Conservation (phyloP, 2,113 vertebrate species). For the Eclectus roratus region DNA sequence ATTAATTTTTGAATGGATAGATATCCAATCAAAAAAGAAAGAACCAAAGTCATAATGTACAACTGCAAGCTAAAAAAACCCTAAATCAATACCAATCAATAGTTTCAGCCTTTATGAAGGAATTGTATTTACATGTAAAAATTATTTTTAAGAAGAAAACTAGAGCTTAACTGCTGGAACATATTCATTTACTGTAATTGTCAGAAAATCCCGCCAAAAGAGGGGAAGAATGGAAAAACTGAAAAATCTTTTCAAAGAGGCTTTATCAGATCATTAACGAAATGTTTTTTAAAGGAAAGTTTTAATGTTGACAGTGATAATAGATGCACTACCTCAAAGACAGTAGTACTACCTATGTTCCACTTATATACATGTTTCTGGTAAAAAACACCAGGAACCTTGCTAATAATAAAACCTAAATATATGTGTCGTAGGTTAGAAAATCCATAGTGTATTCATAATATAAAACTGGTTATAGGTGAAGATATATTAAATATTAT, state of each 20-base stretch:
- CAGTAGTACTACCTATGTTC: background rate
- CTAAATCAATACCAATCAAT: background rate
- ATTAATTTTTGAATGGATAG: background rate
- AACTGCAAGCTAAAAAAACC: background rate
- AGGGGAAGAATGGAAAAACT: background rate
- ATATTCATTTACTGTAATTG: background rate
- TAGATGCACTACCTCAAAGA: background rate
- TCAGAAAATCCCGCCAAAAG: background rate
- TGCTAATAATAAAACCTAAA: background rate
- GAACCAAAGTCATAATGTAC: background rate
- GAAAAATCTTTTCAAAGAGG: background rate
- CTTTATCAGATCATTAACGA: background rate
- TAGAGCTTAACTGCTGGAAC: background rate
- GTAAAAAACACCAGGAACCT: background rate
- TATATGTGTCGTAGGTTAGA: background rate
- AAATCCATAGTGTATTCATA: background rate
- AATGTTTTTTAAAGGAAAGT: background rate
- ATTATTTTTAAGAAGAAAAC: background rate
- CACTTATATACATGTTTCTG: background rate
- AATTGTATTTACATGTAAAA: background rate
- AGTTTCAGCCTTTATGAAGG: background rate
- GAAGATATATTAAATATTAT: background rate
- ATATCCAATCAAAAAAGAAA: background rate
- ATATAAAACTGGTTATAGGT: background rate
- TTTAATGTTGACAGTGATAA: background rate